These are phyloP conservation scores for Drepanosiphum platanoidis DNA, from an alignment of 2,888 invertebrate species.

Conservation along the genomic window DNA sequence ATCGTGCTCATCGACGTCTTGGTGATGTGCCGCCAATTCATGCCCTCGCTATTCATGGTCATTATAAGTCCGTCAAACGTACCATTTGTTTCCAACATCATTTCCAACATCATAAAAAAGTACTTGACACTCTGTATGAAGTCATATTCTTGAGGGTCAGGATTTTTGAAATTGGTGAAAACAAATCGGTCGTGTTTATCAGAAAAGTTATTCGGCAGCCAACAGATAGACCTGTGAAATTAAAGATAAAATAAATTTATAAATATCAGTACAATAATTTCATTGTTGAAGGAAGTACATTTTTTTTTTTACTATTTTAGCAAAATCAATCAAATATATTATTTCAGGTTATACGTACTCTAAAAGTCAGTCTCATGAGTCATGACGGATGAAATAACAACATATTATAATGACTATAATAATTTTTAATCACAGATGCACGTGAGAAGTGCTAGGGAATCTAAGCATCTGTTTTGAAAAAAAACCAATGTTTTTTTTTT, in stretches of 20 bases:
- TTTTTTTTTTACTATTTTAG: too few species aligned
- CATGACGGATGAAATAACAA: too few species aligned
- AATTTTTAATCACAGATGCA: too few species aligned
- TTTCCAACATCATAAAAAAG: constrained; percentile 45
- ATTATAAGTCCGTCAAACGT: constrained; percentile 39
- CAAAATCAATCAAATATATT: not conserved
- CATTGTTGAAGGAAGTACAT: not conserved
- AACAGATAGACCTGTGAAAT: not conserved
- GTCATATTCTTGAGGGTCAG: constrained; percentile 3
- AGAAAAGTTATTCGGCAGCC: not conserved
- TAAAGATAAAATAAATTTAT: not conserved
- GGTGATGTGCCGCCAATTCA: constrained; percentile 43
- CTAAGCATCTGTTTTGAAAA: too few species aligned
- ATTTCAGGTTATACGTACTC: too few species aligned
- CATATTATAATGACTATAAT: too few species aligned
- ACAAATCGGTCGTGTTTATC: constrained; percentile 8
- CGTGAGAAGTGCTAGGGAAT: too few species aligned
- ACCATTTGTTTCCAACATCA: constrained; percentile 4
- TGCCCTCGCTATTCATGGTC: constrained; percentile 7
- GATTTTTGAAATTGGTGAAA: constrained; percentile 34
- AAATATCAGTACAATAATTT: not conserved
- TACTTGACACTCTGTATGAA: not conserved
- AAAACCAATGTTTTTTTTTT: too few species aligned
- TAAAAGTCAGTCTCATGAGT: too few species aligned
- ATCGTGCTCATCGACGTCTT: constrained; percentile 22